Evolutionary conservation across 1,140 invertebrate genomes (phyloP), one percentile per base, ranked within the genome.

Genomic region (Drosophila ironensis): DNA sequence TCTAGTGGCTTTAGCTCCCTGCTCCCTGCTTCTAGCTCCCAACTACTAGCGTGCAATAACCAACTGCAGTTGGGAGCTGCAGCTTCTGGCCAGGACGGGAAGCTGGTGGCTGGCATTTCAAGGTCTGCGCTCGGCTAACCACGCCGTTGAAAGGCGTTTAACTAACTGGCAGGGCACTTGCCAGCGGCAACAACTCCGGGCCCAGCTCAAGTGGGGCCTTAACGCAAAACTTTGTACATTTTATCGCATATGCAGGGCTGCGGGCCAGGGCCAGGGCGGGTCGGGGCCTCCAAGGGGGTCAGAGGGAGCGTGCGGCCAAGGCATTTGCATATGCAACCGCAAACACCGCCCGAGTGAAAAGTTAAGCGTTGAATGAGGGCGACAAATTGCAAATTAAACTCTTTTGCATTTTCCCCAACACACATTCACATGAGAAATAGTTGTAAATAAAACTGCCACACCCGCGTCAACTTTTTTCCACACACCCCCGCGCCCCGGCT

Each of bases 341-440:
- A 86, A 75, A 72, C 66, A 53, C 71, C 59, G 60, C 38, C 51
- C 54, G 76, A 69, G 72, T 72, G 52, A 71, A 86, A 86, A 86
- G 80, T 86, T 86, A 80, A 80, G 71, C 80, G 80, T 74, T 86
- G 74, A 86, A 86, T 86, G 80, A 86, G 80, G 74, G 80, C 80
- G 80, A 86, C 80, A 86, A 86, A 86, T 86, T 86, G 80, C 80
- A 86, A 86, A 86, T 86, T 86, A 86, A 86, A 86, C 80, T 86
- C 80, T 86, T 84, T 86, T 86, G 66, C 74, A 87, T 80, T 78
- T 78, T 66, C 54, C n/a, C 74, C 77, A 59, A 63, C 59, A 64
- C 48, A 47, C 61, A n/a, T n/a, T n/a, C n/a, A 68, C 64, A 72
- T 46, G 68, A 64, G 72, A 68, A 77, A 82, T 82, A 73, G 78